Evolutionary conservation across 2,888 invertebrate genomes (phyloP).

Genomic region (Watsonalla binaria): DNA sequence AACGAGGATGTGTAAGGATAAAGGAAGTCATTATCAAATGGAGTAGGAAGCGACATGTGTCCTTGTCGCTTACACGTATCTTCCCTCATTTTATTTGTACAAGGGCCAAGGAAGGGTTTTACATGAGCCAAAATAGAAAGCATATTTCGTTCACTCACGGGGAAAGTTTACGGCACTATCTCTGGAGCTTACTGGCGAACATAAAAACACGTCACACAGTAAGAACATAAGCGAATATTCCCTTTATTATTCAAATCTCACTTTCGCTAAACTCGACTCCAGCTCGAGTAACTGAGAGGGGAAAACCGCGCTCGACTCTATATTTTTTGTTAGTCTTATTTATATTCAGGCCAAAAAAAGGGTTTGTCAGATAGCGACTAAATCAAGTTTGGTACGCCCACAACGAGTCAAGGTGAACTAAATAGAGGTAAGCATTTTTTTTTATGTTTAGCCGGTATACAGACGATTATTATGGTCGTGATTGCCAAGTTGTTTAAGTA

Average conservation of each 20-base stretch:
- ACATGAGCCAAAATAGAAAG: conserved; percentile 25
- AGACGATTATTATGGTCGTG: conserved; percentile 28
- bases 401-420: conserved; percentile 63
- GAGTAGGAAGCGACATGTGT: no score
- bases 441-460: conserved; percentile 36
- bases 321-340: conserved; percentile 62
- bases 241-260: conserved; percentile 68
- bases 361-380: conserved; percentile 73
- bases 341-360: conserved; percentile 76
- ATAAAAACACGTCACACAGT: conserved; percentile 51
- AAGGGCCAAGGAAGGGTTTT: not conserved
- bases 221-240: conserved; percentile 56
- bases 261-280: conserved; percentile 61
- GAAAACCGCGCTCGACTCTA: conserved; percentile 52
- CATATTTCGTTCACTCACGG: conserved; percentile 37
- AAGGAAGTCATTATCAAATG: conserved; percentile 74
- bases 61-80: no score
- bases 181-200: conserved; percentile 24
- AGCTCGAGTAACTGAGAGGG: conserved; percentile 47
- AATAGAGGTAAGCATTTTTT: conserved; percentile 56
- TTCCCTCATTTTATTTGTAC: not conserved
- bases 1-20: conserved; percentile 65
- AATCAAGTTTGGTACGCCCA: conserved; percentile 73
- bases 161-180: conserved; percentile 44
- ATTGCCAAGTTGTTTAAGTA: no score